Evolutionary conservation across 2,888 invertebrate species (phyloP).

Genomic region (Theretra japonica): DNA sequence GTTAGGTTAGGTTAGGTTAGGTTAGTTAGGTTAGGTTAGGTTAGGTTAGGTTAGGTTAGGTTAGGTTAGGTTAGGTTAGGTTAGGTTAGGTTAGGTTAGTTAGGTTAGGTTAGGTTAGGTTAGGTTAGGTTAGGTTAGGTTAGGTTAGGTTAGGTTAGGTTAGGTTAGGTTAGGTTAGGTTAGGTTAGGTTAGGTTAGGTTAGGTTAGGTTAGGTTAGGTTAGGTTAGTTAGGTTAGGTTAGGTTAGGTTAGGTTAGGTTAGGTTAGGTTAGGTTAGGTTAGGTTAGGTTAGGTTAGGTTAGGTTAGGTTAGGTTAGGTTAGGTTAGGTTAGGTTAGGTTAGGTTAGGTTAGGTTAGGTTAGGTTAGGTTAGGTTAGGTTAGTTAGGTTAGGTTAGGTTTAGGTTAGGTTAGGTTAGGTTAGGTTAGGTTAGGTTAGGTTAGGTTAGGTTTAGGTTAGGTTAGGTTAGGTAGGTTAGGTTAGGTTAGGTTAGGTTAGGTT

Average conservation of each 20-base stretch:
- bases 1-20: conserved; percentile 36
- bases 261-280: conserved; percentile 41
- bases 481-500: too few relatives aligned
- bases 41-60: conserved; percentile 37
- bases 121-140: conserved; percentile 39
- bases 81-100: conserved; percentile 35
- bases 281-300: conserved; percentile 39
- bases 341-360: too few relatives aligned
- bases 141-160: conserved; percentile 40
- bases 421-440: too few relatives aligned
- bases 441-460: too few relatives aligned
- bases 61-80: conserved; percentile 39
- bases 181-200: conserved; percentile 44
- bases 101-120: conserved; percentile 35
- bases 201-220: conserved; percentile 44
- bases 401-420: too few relatives aligned
- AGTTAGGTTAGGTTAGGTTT: too few relatives aligned
- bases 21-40: conserved; percentile 36
- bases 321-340: conserved; percentile 34
- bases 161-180: conserved; percentile 41
- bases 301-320: conserved; percentile 37
- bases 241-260: conserved; percentile 32
- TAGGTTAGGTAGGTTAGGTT: too few relatives aligned
- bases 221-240: too few relatives aligned
- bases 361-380: too few relatives aligned